Percentiles rank a stretch among this genome's conserved stretches.
Conservation (phyloP, 2,797 vertebrate genomes). For the Sandelia bainsii region DNA sequence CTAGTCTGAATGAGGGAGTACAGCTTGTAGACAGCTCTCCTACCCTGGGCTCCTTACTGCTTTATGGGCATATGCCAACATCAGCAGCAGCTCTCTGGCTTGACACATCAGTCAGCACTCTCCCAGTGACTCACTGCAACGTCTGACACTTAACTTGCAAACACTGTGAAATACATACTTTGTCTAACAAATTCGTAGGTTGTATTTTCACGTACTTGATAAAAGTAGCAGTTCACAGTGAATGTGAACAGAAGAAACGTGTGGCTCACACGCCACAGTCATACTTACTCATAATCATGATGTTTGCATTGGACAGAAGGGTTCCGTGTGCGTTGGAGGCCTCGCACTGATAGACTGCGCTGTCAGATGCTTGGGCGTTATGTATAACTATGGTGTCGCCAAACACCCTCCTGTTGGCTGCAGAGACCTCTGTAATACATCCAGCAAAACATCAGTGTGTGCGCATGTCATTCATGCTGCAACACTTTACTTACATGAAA, state of each 20-base stretch:
- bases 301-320: conserved; percentile 91
- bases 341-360: conserved; percentile 94
- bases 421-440: conserved; percentile 66
- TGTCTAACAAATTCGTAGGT: not conserved
- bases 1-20: conserved; percentile 44
- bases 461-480: not conserved
- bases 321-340: conserved; percentile 92
- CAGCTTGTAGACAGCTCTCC: conserved; percentile 52
- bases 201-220: not conserved
- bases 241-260: conserved; percentile 1
- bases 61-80: conserved; percentile 54
- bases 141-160: conserved; percentile 43
- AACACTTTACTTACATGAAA: not conserved
- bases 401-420: conserved; percentile 72
- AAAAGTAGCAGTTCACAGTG: not conserved
- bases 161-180: conserved; percentile 12
- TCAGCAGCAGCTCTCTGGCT: conserved; percentile 28
- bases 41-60: conserved; percentile 40
- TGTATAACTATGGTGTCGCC: conserved; percentile 78
- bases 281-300: conserved; percentile 93
- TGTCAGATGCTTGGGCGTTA: conserved; percentile 88
- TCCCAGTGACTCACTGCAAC: conserved; percentile 33
- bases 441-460: not conserved
- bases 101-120: conserved; percentile 50
- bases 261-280: not conserved